These are phyloP conservation scores for Actinia tenebrosa DNA, from an alignment of 64 coral and sea anemone species.

Conservation along the genomic window DNA sequence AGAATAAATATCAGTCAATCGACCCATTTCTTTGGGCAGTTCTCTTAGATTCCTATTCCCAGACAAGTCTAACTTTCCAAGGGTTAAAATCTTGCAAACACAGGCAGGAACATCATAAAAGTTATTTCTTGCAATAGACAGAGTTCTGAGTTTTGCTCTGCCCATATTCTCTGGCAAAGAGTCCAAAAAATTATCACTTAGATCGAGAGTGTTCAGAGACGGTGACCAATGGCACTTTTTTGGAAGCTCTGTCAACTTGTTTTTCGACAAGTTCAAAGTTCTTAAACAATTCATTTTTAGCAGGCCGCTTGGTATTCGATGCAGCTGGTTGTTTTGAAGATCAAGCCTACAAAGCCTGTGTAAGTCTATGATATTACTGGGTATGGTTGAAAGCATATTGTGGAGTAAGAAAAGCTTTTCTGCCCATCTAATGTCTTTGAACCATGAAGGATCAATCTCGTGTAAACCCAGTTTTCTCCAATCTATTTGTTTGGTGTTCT, in stretches of 20 bases:
- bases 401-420: conserved; percentile 59
- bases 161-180: conserved; percentile 59
- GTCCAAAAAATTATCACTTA: conserved; percentile 70
- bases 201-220: conserved; percentile 55
- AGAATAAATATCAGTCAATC: conserved; percentile 58
- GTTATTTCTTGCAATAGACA: conserved; percentile 75
- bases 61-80: conserved; percentile 69
- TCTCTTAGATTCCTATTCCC: conserved; percentile 77
- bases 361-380: conserved; percentile 58
- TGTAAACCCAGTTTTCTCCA: conserved; percentile 70
- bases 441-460: conserved; percentile 57
- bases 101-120: conserved; percentile 77
- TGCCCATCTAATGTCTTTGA: conserved; percentile 71
- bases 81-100: conserved; percentile 65
- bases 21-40: conserved; percentile 85
- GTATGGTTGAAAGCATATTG: conserved; percentile 63
- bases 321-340: conserved; percentile 72
- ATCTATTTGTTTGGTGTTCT: conserved; percentile 40
- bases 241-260: conserved; percentile 78
- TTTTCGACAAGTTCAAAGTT: conserved; percentile 56
- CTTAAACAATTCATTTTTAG: conserved; percentile 66
- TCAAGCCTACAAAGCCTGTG: conserved; percentile 65
- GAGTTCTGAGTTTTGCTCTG: conserved; percentile 50
- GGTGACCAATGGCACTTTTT: conserved; percentile 55
- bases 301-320: conserved; percentile 46